Base-by-base conservation (phyloP, 2,888 invertebrate genomes). In the Erebia epiphron region DNA sequence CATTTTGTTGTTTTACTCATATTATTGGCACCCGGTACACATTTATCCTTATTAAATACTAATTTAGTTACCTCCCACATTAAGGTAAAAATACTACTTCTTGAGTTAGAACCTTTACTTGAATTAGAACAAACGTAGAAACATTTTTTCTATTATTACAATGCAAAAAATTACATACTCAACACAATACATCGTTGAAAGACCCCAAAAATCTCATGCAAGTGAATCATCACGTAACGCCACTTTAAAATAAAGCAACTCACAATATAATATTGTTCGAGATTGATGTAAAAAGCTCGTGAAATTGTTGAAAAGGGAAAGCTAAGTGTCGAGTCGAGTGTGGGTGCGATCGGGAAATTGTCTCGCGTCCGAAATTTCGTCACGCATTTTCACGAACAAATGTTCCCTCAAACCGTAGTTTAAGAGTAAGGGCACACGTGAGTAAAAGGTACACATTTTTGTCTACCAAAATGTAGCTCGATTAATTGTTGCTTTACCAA, bases 291-390 rank as follows among this genome's bases (percentile, higher is more conserved):
- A 89, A 89, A 89, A 89, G 88, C 90, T 88, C 84, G 86, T 86
- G 88, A 92, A 92, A 92, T 92, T 92, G 91, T 89, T 91, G 89
- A 92, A 92, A 92, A 92, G 91, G 92, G 89, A 89, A 89, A 86
- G 88, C 91, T 92, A 92, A 92, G 92, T 92, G 91, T 90, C 84
- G 82, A 82, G 88, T 87, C 81, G 85, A 84, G 87, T 77, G 79
- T 75, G 75, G 74, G 77, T 86, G 88, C 86, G 90, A 92, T 92
- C 90, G 91, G 86, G 85, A 88, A 92, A 87, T 85, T 87, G 83
- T 79, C 79, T 80, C 80, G 76, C 82, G 83, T 86, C 87, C 87
- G 86, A 90, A 89, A 91, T 91, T 91, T 92, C 88, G 91, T 91
- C 92, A 90, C 90, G 89, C 91, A 81, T 90, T 89, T 89, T 88